These are phyloP conservation scores for Holocentrus rufus DNA, from an alignment of 2,797 vertebrate genomes.

Conservation along the genomic window DNA sequence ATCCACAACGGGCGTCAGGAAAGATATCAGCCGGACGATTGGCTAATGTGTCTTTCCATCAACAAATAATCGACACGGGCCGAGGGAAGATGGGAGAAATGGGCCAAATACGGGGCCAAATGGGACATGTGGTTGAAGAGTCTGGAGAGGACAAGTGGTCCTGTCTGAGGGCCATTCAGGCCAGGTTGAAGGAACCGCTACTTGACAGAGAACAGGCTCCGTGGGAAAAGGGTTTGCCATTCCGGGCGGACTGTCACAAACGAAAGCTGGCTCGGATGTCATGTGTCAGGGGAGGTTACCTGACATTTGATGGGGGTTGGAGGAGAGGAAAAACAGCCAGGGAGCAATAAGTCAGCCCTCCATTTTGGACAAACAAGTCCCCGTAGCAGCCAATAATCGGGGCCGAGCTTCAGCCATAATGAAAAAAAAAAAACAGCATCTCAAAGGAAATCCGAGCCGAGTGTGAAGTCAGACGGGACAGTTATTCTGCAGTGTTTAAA, in stretches of 20 bases:
- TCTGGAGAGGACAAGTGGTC: conserved; percentile 4
- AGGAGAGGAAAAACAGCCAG: not conserved
- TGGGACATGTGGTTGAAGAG: conserved; percentile 16
- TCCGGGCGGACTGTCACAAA: conserved; percentile 13
- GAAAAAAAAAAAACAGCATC: not conserved
- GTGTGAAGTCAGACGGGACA: not conserved
- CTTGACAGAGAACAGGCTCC: conserved; percentile 37
- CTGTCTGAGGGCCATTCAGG: conserved; percentile 17
- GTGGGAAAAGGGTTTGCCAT: conserved; percentile 2
- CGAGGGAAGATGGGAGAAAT: not conserved
- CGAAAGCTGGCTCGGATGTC: conserved; percentile 5
- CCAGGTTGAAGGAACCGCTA: conserved; percentile 22
- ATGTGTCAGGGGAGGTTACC: conserved; percentile 27
- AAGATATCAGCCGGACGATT: conserved; percentile 9
- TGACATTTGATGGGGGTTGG: conserved; percentile 24
- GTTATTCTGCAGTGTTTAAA: not conserved
- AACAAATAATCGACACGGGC: not conserved
- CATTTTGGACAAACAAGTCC: not conserved
- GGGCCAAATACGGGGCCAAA: not conserved
- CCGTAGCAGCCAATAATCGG: not conserved
- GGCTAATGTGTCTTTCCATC: not conserved
- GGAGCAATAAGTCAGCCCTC: conserved; percentile 11
- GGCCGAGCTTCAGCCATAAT: not conserved
- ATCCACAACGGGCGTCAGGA: conserved; percentile 17
- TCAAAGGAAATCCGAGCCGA: not conserved